Evolutionary conservation across 2,113 vertebrate genomes (phyloP).

Genomic region (Nothobranchius furzeri): DNA sequence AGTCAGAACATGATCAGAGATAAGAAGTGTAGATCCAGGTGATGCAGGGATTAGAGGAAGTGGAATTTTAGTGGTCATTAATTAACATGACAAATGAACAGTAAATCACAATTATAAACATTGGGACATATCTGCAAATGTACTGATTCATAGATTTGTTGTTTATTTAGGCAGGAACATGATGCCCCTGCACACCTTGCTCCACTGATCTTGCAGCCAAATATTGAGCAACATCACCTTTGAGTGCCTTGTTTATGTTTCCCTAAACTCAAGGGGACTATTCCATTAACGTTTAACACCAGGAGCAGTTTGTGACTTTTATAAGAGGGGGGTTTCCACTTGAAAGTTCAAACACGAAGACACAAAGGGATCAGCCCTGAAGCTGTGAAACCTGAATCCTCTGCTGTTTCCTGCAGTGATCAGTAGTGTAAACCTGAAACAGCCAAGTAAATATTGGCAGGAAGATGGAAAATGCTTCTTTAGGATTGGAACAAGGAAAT

Average conservation of each 20-base stretch:
- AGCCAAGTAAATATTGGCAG: too few species aligned
- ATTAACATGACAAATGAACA: not conserved
- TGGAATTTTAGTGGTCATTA: constrained; percentile 16
- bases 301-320: not conserved
- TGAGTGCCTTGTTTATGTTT: not conserved
- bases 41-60: constrained; percentile 24
- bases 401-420: too few species aligned
- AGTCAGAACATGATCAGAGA: constrained; percentile 50
- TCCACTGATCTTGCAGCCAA: not conserved
- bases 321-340: not conserved
- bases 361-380: not conserved
- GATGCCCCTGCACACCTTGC: too few species aligned
- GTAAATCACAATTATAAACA: not conserved
- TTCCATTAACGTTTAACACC: not conserved
- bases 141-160: not conserved
- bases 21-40: constrained; percentile 39
- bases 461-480: not conserved
- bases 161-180: too few species aligned
- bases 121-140: not conserved
- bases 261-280: not conserved
- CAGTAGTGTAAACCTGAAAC: too few species aligned
- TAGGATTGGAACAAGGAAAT: not conserved
- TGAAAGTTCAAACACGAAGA: not conserved
- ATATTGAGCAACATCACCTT: constrained; percentile 6
- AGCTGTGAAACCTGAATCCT: too few species aligned